Conservation (phyloP, 2,113 vertebrate species). For the Suricata suricatta region DNA sequence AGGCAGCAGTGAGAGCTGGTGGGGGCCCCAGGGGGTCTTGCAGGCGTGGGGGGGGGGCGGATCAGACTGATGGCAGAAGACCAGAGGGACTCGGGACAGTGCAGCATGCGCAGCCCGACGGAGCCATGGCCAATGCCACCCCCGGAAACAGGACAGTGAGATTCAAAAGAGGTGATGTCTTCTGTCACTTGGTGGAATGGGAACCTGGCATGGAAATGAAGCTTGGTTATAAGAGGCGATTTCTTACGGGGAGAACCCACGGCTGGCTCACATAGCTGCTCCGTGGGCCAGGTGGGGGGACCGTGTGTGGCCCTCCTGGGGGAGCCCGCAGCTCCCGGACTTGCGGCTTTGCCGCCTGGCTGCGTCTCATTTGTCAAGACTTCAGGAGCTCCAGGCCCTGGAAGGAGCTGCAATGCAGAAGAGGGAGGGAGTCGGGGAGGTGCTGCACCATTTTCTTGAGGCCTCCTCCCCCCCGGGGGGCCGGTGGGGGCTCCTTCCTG, state of each 20-base stretch:
- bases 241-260: background rate
- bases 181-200: background rate
- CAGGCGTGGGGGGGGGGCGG: too few species aligned
- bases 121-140: fast-evolving
- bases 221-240: background rate
- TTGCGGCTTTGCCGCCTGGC: background rate
- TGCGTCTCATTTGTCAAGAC: slow-evolving; percentile 25
- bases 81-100: background rate
- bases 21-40: fast-evolving
- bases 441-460: background rate
- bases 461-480: background rate
- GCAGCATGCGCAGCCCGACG: fast-evolving
- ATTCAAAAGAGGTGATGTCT: background rate
- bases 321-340: background rate
- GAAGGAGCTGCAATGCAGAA: background rate
- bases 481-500: background rate
- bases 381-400: background rate
- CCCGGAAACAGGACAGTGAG: background rate
- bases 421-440: background rate
- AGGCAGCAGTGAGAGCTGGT: background rate
- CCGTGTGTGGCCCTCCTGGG: background rate
- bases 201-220: background rate
- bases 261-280: background rate
- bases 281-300: background rate
- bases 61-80: background rate